Percentiles rank a stretch among this genome's conserved stretches.
phyloP scores from a whole-genome alignment of 2,888 invertebrate species.

The Parthenolecanium corni region DNA sequence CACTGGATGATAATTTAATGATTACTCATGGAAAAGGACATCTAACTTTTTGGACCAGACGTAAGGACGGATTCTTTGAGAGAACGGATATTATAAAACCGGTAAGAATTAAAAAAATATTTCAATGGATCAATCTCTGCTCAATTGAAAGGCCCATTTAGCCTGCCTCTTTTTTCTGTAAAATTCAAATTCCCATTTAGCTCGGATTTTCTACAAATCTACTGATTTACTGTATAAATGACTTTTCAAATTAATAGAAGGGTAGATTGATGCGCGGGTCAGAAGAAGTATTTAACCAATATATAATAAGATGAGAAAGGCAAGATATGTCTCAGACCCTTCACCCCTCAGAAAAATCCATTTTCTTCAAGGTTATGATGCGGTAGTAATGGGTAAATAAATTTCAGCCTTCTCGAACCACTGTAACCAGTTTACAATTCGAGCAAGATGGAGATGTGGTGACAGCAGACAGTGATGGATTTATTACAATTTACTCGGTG shows the following conservation, averaged over 20 bases:
- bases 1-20: conserved; percentile 77
- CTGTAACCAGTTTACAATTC: conserved; percentile 77
- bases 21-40: conserved; percentile 87
- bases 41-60: conserved; percentile 81
- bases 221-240: not conserved
- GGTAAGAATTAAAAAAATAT: conserved; percentile 40
- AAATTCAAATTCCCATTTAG: too few species aligned
- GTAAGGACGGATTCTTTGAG: conserved; percentile 83
- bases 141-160: too few species aligned
- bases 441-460: conserved; percentile 86
- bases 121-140: conserved; percentile 14
- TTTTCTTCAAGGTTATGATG: not conserved
- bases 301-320: too few species aligned
- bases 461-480: conserved; percentile 83
- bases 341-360: too few species aligned
- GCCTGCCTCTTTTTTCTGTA: too few species aligned
- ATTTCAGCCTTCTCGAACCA: conserved; percentile 71
- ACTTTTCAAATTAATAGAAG: too few species aligned
- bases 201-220: too few species aligned
- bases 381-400: too few species aligned
- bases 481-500: conserved; percentile 79
- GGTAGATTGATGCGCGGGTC: too few species aligned
- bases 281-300: too few species aligned
- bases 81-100: conserved; percentile 79
- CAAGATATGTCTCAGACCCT: too few species aligned